These are phyloP conservation scores for Chiroxiphia lanceolata DNA, from an alignment of 2,797 vertebrate species.

Conservation along the genomic window DNA sequence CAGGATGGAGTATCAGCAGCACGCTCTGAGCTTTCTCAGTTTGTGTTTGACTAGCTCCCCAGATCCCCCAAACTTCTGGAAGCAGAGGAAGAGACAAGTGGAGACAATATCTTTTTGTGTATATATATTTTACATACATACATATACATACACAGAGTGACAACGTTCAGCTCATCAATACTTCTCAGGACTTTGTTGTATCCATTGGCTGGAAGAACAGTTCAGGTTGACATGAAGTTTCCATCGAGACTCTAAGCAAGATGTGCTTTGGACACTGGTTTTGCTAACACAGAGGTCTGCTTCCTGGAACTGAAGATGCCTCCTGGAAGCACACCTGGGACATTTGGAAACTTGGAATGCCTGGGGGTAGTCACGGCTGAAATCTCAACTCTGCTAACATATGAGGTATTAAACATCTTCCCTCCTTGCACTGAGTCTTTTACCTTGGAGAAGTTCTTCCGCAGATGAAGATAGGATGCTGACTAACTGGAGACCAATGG, in stretches of 20 bases:
- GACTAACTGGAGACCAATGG: neutral
- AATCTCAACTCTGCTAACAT: neutral
- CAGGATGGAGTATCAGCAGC: neutral
- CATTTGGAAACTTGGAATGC: constrained; percentile 56
- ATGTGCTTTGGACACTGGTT: constrained; percentile 17
- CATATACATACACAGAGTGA: neutral
- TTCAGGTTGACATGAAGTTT: constrained; percentile 3
- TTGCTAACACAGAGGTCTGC: constrained; percentile 11
- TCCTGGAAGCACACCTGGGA: constrained; percentile 56
- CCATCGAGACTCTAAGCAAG: constrained; percentile 5
- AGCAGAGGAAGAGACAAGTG: neutral
- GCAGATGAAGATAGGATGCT: neutral
- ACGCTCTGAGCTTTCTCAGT: neutral
- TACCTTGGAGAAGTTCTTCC: neutral
- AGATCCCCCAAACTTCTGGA: neutral
- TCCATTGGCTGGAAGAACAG: neutral
- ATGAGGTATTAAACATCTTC: neutral
- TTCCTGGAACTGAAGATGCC: constrained; percentile 54
- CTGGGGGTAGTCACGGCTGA: neutral
- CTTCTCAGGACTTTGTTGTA: neutral
- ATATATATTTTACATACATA: no score
- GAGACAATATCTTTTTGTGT: neutral
- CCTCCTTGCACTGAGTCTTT: neutral
- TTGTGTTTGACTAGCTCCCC: neutral
- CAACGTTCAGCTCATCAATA: neutral